phyloP scores from a whole-genome alignment of 2,113 vertebrate species.

The Eudyptes chrysolophus region DNA sequence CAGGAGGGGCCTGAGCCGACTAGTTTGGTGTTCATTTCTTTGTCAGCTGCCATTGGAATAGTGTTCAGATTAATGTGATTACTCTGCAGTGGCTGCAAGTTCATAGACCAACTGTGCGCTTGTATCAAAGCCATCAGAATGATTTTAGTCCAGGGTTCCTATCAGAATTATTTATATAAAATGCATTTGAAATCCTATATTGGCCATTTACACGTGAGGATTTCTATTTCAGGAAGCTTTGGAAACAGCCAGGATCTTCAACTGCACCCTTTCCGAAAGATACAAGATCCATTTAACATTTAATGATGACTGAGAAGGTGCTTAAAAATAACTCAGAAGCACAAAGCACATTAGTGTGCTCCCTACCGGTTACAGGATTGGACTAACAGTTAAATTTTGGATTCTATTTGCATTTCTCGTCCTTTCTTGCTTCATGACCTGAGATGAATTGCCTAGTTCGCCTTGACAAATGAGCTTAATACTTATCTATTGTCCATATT shows the following conservation, averaged over 20 bases:
- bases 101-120: constrained; percentile 50
- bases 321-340: constrained; percentile 55
- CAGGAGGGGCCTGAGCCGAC: not conserved
- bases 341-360: not conserved
- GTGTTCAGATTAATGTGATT: constrained; percentile 28
- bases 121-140: constrained; percentile 40
- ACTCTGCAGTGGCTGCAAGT: not conserved
- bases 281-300: constrained; percentile 66
- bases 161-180: constrained; percentile 59
- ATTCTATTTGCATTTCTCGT: not conserved
- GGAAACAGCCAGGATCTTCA: constrained; percentile 53
- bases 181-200: constrained; percentile 56
- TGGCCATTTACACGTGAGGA: constrained; percentile 51
- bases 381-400: not conserved
- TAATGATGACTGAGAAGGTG: constrained; percentile 52
- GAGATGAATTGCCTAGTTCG: constrained; percentile 5
- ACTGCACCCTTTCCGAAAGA: constrained; percentile 47
- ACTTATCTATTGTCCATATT: constrained; percentile 36
- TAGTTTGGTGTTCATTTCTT: constrained; percentile 25
- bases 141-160: constrained; percentile 39
- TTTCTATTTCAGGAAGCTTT: constrained; percentile 61
- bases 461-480: constrained; percentile 41
- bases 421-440: not conserved
- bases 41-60: constrained; percentile 30
- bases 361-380: not conserved